Percentiles rank a stretch among this genome's conserved stretches.
phyloP scores from a whole-genome alignment of 2,888 invertebrate genomes.

The Stenolophus ochropezus region DNA sequence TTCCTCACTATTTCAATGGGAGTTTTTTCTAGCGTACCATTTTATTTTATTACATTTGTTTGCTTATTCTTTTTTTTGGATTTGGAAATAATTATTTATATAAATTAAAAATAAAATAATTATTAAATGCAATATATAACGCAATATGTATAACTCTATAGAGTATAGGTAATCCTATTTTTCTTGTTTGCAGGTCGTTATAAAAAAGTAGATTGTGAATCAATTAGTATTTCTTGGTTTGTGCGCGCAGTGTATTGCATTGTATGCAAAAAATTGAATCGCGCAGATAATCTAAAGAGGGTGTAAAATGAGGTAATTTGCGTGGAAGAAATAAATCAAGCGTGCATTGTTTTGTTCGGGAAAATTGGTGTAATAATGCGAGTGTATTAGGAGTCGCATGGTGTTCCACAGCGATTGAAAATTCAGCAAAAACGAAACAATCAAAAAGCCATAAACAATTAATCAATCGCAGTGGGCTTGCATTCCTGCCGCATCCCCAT shows the following conservation, averaged over 20 bases:
- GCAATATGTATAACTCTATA: too few species aligned
- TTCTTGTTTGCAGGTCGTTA: too few species aligned
- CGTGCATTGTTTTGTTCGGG: conserved; percentile 24
- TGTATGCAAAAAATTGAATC: background rate
- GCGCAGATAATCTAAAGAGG: background rate
- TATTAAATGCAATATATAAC: too few species aligned
- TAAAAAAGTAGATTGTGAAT: background rate
- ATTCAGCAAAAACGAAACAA: conserved; percentile 49
- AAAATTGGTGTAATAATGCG: conserved; percentile 35
- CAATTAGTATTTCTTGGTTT: background rate
- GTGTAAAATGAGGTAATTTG: conserved; percentile 20
- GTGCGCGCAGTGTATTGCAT: background rate
- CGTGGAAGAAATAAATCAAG: conserved; percentile 7
- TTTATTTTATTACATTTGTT: too few species aligned
- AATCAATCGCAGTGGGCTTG: conserved; percentile 47
- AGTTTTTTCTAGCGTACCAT: too few species aligned
- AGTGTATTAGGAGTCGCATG: conserved; percentile 30
- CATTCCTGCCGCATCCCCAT: conserved; percentile 49
- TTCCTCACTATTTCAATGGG: too few species aligned
- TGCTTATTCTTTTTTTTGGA: too few species aligned
- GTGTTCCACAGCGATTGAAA: conserved; percentile 42
- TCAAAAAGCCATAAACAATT: conserved; percentile 58
- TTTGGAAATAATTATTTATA: too few species aligned
- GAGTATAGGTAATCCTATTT: too few species aligned
- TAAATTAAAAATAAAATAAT: too few species aligned